A percentile compares a stretch with the other conserved stretches of the same genome.
phyloP scores from a whole-genome alignment of 1,140 invertebrate species.

The Zaprionus vittiger region DNA sequence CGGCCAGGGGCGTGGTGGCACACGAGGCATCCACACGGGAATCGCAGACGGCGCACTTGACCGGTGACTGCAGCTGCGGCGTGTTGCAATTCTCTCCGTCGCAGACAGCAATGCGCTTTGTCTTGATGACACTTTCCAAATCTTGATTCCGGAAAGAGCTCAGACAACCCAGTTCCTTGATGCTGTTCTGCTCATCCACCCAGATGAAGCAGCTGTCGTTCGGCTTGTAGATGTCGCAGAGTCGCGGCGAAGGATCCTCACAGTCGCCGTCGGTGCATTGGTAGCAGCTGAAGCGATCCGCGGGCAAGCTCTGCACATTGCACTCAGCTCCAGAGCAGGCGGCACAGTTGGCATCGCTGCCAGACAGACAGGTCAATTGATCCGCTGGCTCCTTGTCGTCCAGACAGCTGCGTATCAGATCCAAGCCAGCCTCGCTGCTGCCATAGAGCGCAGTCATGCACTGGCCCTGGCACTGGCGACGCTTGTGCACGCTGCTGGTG shows the following conservation, averaged over 20 bases:
- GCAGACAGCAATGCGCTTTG: conserved; percentile 71
- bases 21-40: conserved; percentile 62
- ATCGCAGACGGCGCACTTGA: conserved; percentile 71
- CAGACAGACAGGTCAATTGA: conserved; percentile 45
- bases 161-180: conserved; percentile 64
- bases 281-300: conserved; percentile 63
- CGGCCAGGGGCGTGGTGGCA: conserved; percentile 53
- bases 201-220: conserved; percentile 69
- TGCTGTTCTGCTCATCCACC: conserved; percentile 63
- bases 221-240: conserved; percentile 65
- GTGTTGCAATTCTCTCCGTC: conserved; percentile 65
- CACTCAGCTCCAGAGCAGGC: conserved; percentile 58
- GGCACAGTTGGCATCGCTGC: conserved; percentile 49
- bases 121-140: conserved; percentile 63
- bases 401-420: conserved; percentile 74
- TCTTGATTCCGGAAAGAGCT: conserved; percentile 75
- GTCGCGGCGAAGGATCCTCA: conserved; percentile 47
- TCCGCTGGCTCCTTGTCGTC: conserved; percentile 71
- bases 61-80: conserved; percentile 35
- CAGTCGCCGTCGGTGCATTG: conserved; percentile 63
- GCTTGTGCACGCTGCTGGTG: conserved; percentile 35
- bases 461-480: conserved; percentile 67
- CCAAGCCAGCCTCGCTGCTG: conserved; percentile 48
- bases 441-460: conserved; percentile 78
- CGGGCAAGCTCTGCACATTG: conserved; percentile 58